Evolutionary conservation across 2,797 vertebrate species (phyloP).

Genomic region (Limosa lapponica): DNA sequence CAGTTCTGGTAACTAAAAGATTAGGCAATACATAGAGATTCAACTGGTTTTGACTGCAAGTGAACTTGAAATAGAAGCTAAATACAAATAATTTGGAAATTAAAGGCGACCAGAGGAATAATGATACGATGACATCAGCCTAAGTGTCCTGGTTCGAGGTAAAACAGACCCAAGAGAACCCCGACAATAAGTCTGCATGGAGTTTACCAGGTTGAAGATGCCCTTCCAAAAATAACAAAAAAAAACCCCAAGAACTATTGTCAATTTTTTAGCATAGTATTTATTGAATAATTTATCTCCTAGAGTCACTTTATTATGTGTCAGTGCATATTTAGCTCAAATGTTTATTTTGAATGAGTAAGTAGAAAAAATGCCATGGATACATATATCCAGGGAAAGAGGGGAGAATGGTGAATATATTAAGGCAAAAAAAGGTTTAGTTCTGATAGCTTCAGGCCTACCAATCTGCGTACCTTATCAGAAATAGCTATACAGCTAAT

Average conservation of each 20-base stretch:
- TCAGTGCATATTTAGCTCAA: neutral
- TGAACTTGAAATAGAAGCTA: neutral
- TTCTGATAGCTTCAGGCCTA: neutral
- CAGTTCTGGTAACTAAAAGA: accelerated
- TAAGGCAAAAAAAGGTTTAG: neutral
- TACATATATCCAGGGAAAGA: neutral
- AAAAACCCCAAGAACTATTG: neutral
- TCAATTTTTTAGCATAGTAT: neutral
- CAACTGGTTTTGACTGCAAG: neutral
- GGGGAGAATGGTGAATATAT: neutral
- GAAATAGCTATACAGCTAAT: neutral
- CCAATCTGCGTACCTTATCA: neutral
- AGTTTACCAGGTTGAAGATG: neutral
- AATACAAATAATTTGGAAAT: neutral
- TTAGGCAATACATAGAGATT: neutral
- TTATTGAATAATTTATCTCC: constrained; percentile 7
- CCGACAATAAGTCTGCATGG: no score
- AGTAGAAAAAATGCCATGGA: neutral
- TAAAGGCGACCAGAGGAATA: neutral
- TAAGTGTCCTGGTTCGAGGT: neutral
- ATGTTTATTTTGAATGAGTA: neutral
- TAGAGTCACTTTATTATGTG: neutral
- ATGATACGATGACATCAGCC: accelerated
- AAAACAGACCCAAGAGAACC: neutral
- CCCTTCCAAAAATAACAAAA: neutral